Conservation (phyloP, 2,113 vertebrate genomes). For the Bos indicus region DNA sequence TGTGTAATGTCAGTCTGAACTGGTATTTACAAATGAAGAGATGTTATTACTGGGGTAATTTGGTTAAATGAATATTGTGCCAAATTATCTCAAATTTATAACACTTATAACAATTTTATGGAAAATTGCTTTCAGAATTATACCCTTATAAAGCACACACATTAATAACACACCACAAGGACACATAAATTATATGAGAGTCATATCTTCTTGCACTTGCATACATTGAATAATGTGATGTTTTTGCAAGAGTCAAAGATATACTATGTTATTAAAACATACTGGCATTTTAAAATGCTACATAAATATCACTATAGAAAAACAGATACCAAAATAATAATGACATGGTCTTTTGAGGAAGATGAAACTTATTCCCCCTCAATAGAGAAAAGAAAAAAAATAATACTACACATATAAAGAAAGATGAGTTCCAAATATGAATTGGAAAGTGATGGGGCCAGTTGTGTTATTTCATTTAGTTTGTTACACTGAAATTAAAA, state of each 20-base stretch:
- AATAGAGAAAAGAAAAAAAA: background rate
- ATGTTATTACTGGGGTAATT: slow-evolving; percentile 60
- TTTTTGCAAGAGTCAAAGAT: slow-evolving; percentile 44
- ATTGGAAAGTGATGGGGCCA: background rate
- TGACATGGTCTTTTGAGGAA: background rate
- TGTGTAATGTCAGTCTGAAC: slow-evolving; percentile 16
- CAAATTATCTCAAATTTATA: slow-evolving; percentile 67
- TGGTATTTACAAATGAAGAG: slow-evolving; percentile 41
- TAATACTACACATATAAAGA: background rate
- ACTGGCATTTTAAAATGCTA: background rate
- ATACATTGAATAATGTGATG: slow-evolving; percentile 52
- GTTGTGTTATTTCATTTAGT: background rate
- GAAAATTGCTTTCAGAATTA: slow-evolving; percentile 63
- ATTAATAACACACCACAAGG: slow-evolving; percentile 56
- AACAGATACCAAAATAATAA: background rate
- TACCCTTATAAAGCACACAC: slow-evolving; percentile 53
- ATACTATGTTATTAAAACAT: slow-evolving; percentile 39
- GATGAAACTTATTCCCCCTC: background rate
- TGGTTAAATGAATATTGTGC: slow-evolving; percentile 57
- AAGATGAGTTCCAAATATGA: background rate
- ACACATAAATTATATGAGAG: slow-evolving; percentile 61
- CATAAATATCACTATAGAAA: background rate
- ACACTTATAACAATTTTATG: slow-evolving; percentile 47
- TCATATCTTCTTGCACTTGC: slow-evolving; percentile 20
- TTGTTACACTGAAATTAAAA: background rate